Conservation (phyloP, 2,888 invertebrate species). For the Mythimna pallens region DNA sequence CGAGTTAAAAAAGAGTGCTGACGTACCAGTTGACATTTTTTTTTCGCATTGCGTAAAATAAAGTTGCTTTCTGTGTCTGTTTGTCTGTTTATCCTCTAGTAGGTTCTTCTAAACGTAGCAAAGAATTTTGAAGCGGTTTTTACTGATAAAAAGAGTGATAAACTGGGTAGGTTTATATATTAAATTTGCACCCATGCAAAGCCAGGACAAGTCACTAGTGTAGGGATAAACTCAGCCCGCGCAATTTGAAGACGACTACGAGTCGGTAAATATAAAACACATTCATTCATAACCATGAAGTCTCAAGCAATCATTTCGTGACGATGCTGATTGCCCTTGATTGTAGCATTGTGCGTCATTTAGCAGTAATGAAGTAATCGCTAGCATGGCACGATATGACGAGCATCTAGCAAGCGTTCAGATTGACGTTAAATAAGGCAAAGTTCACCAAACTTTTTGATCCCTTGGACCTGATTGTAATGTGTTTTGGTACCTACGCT, state of each 20-base stretch:
- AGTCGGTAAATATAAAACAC: constrained; percentile 36
- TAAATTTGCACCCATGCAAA: too few species aligned
- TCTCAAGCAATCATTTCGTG: constrained; percentile 55
- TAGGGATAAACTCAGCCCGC: not conserved
- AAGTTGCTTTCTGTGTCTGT: too few species aligned
- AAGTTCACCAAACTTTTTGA: not conserved
- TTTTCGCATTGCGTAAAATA: too few species aligned
- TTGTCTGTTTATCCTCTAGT: too few species aligned
- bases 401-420: constrained; percentile 19
- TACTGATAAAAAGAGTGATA: too few species aligned
- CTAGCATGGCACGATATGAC: constrained; percentile 53
- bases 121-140: too few species aligned
- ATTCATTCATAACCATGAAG: constrained; percentile 31
- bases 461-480: too few species aligned
- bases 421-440: constrained; percentile 38
- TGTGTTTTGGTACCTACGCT: too few species aligned
- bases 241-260: not conserved
- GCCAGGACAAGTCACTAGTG: too few species aligned
- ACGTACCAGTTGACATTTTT: too few species aligned
- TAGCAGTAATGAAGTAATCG: constrained; percentile 72
- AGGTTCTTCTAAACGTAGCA: too few species aligned
- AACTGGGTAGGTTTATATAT: too few species aligned
- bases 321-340: constrained; percentile 62
- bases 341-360: constrained; percentile 66
- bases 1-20: not conserved